Conservation (phyloP, 2,113 vertebrate genomes). For the Talpa occidentalis region DNA sequence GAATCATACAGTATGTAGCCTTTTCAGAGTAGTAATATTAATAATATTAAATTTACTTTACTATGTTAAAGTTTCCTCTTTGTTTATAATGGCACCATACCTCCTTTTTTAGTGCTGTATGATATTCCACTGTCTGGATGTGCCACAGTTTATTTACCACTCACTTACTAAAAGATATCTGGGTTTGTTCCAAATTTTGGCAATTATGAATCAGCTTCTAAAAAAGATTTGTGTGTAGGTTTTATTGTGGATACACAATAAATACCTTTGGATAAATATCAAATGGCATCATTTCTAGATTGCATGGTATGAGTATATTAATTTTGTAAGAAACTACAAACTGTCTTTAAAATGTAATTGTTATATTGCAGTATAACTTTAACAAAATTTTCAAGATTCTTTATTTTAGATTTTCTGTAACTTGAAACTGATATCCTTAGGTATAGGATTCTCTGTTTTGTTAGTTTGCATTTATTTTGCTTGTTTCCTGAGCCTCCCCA, state of each 20-base stretch:
- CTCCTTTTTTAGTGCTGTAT: background rate
- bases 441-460: background rate
- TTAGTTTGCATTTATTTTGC: background rate
- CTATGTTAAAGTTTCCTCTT: background rate
- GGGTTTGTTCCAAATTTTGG: background rate
- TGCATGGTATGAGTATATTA: background rate
- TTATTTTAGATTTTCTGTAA: background rate
- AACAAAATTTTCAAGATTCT: background rate
- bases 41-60: too few species aligned
- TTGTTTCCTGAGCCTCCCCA: background rate
- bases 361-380: background rate
- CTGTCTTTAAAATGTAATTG: background rate
- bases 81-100: background rate
- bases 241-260: background rate
- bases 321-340: background rate
- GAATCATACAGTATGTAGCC: background rate
- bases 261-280: background rate
- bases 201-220: background rate
- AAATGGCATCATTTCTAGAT: background rate
- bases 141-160: background rate
- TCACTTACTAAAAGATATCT: background rate
- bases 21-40: background rate
- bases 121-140: background rate
- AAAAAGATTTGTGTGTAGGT: background rate
- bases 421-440: background rate